Conservation (phyloP, 1,140 invertebrate genomes). For the Stegodyphus mimosarum region DNA sequence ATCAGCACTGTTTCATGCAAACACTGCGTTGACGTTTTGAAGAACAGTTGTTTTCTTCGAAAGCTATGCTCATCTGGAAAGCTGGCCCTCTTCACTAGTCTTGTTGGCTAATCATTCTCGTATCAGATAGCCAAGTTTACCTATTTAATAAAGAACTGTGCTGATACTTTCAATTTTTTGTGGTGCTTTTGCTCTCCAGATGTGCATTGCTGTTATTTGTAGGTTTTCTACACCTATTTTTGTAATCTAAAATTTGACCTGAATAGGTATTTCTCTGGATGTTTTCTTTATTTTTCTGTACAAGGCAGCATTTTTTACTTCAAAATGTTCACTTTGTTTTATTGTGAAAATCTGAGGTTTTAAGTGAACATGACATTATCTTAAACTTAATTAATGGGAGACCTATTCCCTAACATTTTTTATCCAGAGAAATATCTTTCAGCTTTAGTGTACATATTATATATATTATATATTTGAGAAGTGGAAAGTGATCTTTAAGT, state of each 20-base stretch:
- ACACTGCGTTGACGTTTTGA: constrained; percentile 46
- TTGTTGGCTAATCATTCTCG: background rate
- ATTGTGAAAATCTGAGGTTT: constrained; percentile 41
- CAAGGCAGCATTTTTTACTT: constrained; percentile 1
- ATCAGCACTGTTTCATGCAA: constrained; percentile 38
- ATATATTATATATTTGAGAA: constrained; percentile 27
- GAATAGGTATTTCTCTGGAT: constrained; percentile 49
- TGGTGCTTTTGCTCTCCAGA: constrained; percentile 32
- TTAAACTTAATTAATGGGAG: background rate
- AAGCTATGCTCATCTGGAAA: constrained; percentile 41
- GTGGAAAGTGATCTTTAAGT: constrained; percentile 27
- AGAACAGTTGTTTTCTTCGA: constrained; percentile 58
- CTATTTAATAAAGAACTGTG: background rate
- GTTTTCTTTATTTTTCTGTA: background rate
- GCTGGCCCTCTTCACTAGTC: constrained; percentile 52
- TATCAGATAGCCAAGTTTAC: too few species aligned
- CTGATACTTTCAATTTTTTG: constrained; percentile 22
- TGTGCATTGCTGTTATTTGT: constrained; percentile 50
- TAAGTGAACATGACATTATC: constrained; percentile 40
- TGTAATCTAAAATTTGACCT: constrained; percentile 45
- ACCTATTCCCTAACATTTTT: background rate
- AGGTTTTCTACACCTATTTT: constrained; percentile 62
- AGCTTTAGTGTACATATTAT: constrained; percentile 52
- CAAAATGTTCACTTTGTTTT: constrained; percentile 18
- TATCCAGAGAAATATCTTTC: constrained; percentile 46